Evolutionary conservation across 1,140 invertebrate species (phyloP).

Genomic region (Pomacea maculata): DNA sequence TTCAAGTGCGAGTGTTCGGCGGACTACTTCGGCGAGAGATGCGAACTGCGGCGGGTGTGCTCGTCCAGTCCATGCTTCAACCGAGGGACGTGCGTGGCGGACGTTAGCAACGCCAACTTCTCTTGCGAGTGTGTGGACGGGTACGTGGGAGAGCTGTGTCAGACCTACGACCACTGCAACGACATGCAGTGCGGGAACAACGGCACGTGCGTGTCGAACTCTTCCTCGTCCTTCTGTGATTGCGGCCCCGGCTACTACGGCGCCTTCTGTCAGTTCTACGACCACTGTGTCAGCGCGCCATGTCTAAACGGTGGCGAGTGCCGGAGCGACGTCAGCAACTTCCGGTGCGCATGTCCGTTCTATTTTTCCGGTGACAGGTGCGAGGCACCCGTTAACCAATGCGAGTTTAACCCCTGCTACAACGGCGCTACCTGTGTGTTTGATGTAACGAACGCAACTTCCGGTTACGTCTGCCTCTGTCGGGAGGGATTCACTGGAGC

Average conservation of each 20-base stretch:
- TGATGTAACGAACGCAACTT: neutral
- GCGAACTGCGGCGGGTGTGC: constrained; percentile 57
- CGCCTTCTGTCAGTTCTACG: constrained; percentile 35
- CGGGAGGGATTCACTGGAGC: constrained; percentile 28
- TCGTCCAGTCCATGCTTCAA: constrained; percentile 45
- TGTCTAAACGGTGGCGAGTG: constrained; percentile 43
- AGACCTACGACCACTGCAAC: constrained; percentile 34
- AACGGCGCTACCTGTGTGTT: constrained; percentile 34
- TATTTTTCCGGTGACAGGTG: constrained; percentile 40
- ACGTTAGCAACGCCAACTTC: constrained; percentile 32
- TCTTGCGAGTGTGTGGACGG: constrained; percentile 38
- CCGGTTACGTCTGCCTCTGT: constrained; percentile 38
- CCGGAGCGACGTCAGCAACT: constrained; percentile 31
- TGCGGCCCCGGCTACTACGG: constrained; percentile 38
- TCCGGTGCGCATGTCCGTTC: constrained; percentile 34
- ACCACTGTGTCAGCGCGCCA: constrained; percentile 32
- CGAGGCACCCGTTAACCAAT: constrained; percentile 42
- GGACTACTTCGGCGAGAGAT: constrained; percentile 47
- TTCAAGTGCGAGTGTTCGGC: constrained; percentile 47
- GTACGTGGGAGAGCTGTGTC: constrained; percentile 43
- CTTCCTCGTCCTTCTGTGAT: constrained; percentile 20
- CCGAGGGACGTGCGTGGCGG: constrained; percentile 41
- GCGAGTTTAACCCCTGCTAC: constrained; percentile 35
- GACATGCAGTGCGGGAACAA: constrained; percentile 32
- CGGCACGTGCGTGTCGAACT: constrained; percentile 31